A percentile compares a stretch with the other conserved stretches of the same genome.
Conservation (phyloP, 2,888 invertebrate genomes). For the Helicoverpa assulta region DNA sequence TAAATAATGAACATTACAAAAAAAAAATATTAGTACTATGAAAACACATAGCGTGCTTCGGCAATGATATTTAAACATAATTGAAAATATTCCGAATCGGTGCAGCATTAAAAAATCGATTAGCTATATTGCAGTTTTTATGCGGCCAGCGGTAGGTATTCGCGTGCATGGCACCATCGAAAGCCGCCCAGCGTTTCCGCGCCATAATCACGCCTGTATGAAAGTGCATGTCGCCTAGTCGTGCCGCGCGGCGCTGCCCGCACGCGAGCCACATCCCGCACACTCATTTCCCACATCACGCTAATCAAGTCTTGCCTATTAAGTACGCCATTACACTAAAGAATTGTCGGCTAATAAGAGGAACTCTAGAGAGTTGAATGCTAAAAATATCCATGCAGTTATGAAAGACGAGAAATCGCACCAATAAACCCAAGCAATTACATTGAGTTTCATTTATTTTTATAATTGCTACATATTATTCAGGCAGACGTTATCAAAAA, state of each 20-base stretch:
- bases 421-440: neutral
- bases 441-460: neutral
- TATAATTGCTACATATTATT: constrained; percentile 15
- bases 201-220: constrained; percentile 70
- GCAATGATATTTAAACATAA: no score
- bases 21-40: neutral
- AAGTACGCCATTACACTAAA: constrained; percentile 61
- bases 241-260: constrained; percentile 42
- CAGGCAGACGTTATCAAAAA: constrained; percentile 25
- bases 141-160: constrained; percentile 51
- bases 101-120: constrained; percentile 27
- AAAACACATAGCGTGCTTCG: neutral
- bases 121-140: constrained; percentile 59
- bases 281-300: constrained; percentile 64
- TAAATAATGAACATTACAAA: neutral
- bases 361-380: constrained; percentile 63
- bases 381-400: constrained; percentile 41
- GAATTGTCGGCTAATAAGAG: constrained; percentile 67
- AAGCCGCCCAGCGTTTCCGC: constrained; percentile 68
- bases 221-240: constrained; percentile 66
- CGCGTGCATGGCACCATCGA: constrained; percentile 72
- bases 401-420: constrained; percentile 49
- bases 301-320: constrained; percentile 72
- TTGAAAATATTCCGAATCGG: constrained; percentile 1
- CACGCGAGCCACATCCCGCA: constrained; percentile 67